Evolutionary conservation across 2,113 vertebrate species (phyloP).

Genomic region (Heterocephalus glaber): DNA sequence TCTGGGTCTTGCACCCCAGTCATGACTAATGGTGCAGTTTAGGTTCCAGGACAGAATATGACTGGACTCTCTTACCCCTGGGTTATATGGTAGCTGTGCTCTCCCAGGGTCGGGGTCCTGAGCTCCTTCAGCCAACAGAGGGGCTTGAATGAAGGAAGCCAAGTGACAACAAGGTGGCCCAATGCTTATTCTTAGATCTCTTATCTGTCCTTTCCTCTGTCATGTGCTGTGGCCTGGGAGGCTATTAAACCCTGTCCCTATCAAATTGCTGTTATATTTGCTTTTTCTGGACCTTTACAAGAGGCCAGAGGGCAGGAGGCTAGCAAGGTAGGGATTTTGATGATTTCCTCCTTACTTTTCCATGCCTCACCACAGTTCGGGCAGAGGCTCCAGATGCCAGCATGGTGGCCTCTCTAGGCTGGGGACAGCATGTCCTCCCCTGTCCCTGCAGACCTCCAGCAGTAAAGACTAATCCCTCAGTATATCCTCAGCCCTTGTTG

Average conservation of each 20-base stretch:
- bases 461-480: not conserved
- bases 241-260: not conserved
- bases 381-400: not conserved
- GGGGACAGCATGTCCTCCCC: not conserved
- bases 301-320: not conserved
- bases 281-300: not conserved
- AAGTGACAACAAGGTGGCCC: not conserved
- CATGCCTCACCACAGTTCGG: not conserved
- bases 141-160: not conserved
- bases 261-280: not conserved
- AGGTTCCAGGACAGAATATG: not conserved
- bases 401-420: not conserved
- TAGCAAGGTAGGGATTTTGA: not conserved
- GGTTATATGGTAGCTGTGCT: too few species aligned
- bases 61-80: too few species aligned
- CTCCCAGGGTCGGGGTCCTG: too few species aligned
- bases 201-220: not conserved
- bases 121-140: not conserved
- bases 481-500: not conserved
- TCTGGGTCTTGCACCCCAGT: not conserved
- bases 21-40: accelerated
- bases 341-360: not conserved
- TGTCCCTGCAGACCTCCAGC: not conserved
- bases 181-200: not conserved
- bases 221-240: not conserved